Evolutionary conservation across 1,140 invertebrate genomes (phyloP).

Genomic region (Spodoptera frugiperda): DNA sequence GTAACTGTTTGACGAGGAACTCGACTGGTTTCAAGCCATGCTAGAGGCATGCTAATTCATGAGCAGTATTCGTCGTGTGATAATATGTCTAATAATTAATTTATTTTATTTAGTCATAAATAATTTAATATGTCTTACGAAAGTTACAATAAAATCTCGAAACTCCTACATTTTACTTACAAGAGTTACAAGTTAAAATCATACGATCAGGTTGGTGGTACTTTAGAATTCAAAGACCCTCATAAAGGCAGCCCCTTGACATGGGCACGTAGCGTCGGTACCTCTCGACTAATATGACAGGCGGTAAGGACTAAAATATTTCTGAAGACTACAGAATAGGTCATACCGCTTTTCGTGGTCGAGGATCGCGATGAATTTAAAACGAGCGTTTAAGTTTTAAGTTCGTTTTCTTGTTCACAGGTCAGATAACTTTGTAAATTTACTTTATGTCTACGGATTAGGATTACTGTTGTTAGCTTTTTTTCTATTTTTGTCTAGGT

Average conservation of each 20-base stretch:
- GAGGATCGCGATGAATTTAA: conserved; percentile 14
- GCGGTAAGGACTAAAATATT: not conserved
- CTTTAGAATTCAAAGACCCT: not conserved
- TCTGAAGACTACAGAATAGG: not conserved
- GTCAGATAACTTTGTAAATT: conserved; percentile 2
- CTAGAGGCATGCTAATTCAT: too few relatives aligned
- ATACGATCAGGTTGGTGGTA: not conserved
- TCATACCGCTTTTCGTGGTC: not conserved
- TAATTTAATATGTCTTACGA: too few relatives aligned
- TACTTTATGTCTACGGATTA: not conserved
- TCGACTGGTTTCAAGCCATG: too few relatives aligned
- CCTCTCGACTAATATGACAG: conserved; percentile 12
- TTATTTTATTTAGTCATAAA: too few relatives aligned
- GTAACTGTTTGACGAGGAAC: too few relatives aligned
- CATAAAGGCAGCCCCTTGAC: not conserved
- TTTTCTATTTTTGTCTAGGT: too few relatives aligned
- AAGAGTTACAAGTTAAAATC: too few relatives aligned
- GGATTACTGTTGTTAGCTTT: not conserved
- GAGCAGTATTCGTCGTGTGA: too few relatives aligned
- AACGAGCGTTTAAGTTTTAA: conserved; percentile 4
- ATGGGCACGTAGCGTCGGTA: not conserved
- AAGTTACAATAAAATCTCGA: too few relatives aligned
- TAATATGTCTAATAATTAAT: too few relatives aligned
- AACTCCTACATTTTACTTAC: too few relatives aligned
- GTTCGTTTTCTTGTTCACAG: conserved; percentile 16